These are phyloP conservation scores for Linyphia triangularis DNA, from an alignment of 2,888 invertebrate genomes.

Conservation along the genomic window DNA sequence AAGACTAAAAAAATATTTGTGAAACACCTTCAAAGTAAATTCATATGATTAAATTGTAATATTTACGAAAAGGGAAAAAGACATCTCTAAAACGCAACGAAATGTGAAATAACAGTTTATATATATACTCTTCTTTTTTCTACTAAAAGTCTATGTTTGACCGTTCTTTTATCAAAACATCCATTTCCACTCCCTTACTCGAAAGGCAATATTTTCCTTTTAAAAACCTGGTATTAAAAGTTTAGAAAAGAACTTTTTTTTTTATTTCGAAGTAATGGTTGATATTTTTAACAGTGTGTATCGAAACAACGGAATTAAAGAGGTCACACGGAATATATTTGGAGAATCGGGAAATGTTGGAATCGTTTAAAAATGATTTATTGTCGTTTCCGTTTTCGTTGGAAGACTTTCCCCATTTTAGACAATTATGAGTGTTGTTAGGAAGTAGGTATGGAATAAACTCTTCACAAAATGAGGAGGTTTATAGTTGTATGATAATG, in stretches of 20 bases:
- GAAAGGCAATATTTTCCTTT: not conserved
- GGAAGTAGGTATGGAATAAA: too few species aligned
- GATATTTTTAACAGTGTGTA: not conserved
- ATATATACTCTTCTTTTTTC: not conserved
- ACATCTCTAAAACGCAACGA: not conserved
- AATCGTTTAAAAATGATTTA: not conserved
- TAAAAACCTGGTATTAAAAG: not conserved
- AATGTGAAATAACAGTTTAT: not conserved
- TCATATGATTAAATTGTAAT: too few species aligned
- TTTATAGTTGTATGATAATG: too few species aligned
- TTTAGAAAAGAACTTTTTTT: not conserved
- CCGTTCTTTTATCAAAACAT: not conserved
- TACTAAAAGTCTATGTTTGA: not conserved
- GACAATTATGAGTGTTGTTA: too few species aligned
- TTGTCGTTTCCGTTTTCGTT: not conserved
- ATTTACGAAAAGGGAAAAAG: too few species aligned
- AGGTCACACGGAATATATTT: not conserved
- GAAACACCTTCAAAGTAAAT: too few species aligned
- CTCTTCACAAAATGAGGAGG: too few species aligned
- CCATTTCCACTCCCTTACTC: not conserved
- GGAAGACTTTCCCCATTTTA: too few species aligned
- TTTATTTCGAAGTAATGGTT: not conserved
- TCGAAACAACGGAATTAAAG: not conserved
- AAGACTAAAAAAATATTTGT: too few species aligned
- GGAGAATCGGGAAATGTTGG: not conserved